Base-by-base conservation (phyloP, 2,888 invertebrate species). In the Chirona hameri region DNA sequence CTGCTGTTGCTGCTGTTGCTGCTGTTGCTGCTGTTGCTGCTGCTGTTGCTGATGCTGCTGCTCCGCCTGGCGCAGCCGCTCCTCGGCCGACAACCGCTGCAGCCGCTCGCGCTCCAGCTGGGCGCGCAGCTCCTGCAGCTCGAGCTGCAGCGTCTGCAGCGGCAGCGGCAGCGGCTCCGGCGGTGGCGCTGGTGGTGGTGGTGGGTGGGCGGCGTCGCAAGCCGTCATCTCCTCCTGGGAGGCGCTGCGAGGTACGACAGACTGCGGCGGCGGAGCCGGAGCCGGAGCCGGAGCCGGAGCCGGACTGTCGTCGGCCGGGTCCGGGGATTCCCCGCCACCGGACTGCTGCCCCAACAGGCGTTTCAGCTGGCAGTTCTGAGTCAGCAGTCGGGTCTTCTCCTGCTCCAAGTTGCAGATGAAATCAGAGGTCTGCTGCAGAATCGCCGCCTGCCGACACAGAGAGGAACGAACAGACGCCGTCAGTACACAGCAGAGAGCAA, bases 401-500 rank as follows among this genome's bases (percentile, higher is more conserved):
- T 95, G 95, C 88, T 98, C 96, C 88, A 98, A 89, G 86, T 94
- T 93, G 87, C 96, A 96, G 86, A 99, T 98, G 88, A 98, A 98
- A 87, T 99, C 98, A 83, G 98, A 97, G 18, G 99, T 98, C 90
- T 99, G 98, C 90, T 99, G 99, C 86, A 99, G 91, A 88, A 99
- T 99, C 84, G 99, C 97, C 86, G 99, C 99, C 98, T 99, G 91
- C 55, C 85, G 92, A 92, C 81, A 57, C 69, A 31, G 60, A 39
- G 31, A 80, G 18, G 57, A 57, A 14, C 57, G 48, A 12, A 14
- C 21, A 21, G 57, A 15, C 12, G 21, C 18, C 57, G 57, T 48
- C 9, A 48, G 12, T 12, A 12, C 9, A 10, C 48, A 48, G 48
- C 48, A 12, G 48, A 7, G 9, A 12, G 48, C 12, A 12, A 12